Conservation (phyloP, 2,888 invertebrate species). For the Congeria kusceri region DNA sequence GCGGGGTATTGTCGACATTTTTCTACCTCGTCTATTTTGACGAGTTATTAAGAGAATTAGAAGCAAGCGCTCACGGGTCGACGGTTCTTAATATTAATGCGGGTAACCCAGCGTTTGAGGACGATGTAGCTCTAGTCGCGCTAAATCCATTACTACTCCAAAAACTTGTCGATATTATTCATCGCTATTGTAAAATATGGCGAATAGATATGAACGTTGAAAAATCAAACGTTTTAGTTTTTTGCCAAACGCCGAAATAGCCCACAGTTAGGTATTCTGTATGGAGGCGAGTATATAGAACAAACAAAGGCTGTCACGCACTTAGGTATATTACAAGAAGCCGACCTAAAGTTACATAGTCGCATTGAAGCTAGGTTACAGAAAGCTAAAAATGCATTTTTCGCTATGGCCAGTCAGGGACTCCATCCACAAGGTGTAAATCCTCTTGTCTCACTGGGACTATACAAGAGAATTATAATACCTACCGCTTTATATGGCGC, state of each 20-base stretch:
- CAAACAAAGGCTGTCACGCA: not conserved
- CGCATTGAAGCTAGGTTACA: slow-evolving; percentile 13
- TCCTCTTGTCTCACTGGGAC: not conserved
- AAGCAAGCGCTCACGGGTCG: not conserved
- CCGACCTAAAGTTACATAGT: not conserved
- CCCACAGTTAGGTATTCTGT: not conserved
- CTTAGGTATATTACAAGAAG: slow-evolving; percentile 19
- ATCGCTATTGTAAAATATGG: slow-evolving; percentile 12
- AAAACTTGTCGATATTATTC: slow-evolving; percentile 11
- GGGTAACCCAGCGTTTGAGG: slow-evolving; percentile 24
- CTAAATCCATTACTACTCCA: slow-evolving; percentile 7
- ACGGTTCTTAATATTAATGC: not conserved
- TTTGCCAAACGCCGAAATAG: not conserved
- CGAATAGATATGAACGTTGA: slow-evolving; percentile 14
- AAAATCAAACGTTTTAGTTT: slow-evolving; percentile 18
- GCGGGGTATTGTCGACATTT: slow-evolving; percentile 25
- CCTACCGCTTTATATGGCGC: slow-evolving; percentile 18
- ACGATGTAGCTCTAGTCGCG: slow-evolving; percentile 17
- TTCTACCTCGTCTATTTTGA: slow-evolving; percentile 22
- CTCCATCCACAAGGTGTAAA: slow-evolving; percentile 8
- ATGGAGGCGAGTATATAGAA: slow-evolving; percentile 11
- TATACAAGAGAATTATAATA: slow-evolving; percentile 10
- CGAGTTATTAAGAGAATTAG: slow-evolving; percentile 3
- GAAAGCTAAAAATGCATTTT: slow-evolving; percentile 27
- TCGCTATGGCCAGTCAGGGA: slow-evolving; percentile 9